Conservation (phyloP, 2,888 invertebrate species). For the Physocephala rufipes region DNA sequence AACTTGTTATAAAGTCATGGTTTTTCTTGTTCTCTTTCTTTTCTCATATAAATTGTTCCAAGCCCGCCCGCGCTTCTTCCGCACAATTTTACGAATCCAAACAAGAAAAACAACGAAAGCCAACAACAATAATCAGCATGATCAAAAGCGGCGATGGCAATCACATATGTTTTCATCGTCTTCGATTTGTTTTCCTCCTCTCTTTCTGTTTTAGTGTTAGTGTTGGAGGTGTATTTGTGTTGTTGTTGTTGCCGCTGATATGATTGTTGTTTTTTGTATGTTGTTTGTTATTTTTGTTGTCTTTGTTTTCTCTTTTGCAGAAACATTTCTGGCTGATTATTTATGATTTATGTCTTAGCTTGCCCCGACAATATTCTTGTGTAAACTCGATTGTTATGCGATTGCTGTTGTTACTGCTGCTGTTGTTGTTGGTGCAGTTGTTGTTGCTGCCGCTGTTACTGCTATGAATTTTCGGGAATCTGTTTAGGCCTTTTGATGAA, state of each 20-base stretch:
- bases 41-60: no score
- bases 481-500: neutral
- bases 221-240: constrained; percentile 22
- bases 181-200: constrained; percentile 11
- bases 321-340: constrained; percentile 53
- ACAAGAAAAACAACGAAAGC: no score
- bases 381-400: no score
- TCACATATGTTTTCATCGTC: neutral
- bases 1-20: constrained; percentile 21
- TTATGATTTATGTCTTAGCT: constrained; percentile 59
- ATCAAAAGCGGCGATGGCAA: no score
- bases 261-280: no score
- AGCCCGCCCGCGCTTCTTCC: no score
- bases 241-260: no score
- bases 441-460: neutral
- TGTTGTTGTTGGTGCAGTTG: no score
- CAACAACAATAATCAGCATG: no score
- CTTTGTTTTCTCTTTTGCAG: constrained; percentile 18
- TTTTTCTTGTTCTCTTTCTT: neutral
- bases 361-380: constrained; percentile 23
- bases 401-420: neutral
- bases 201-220: constrained; percentile 24
- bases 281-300: constrained; percentile 33
- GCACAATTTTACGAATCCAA: no score
- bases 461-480: constrained; percentile 29